Base-by-base conservation (phyloP, 2,888 invertebrate species). In the Napeogenes inachia region DNA sequence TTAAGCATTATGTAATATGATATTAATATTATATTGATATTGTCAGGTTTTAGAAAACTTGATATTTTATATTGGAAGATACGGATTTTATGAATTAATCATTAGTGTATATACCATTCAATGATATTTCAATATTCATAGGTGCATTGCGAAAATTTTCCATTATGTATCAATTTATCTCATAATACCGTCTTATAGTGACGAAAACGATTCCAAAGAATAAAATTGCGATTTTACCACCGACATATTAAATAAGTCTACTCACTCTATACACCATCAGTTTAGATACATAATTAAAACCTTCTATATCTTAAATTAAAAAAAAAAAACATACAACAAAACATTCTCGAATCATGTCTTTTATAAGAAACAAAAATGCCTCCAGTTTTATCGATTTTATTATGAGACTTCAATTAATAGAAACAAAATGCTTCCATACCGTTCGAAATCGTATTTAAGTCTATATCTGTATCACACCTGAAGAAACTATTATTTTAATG, bases 1-100 rank as follows among this genome's bases (percentile, higher is more conserved):
- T 50, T 50, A 30, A 30, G 50, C 10, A 50, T 21, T 50, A 50
- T 50, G 21, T 50, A 50, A 50, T 30, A 50, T 30, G 42, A 42
- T 42, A 21, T 21, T 21, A 21, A 21, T 21, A 21, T 21, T 21
- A 21, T 21, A 38, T 38, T 38, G 38, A 38, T 38, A 42, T 10
- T 42, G 42, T 8, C 30, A 47, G n/a, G 47, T 13, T 13, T 47
- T 47, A 13, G n/a, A 47, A 1, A 21, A 47, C 47, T n/a, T 13
- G n/a, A 6, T 30, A 30, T 30, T 50, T 50, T 50, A 50, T 50
- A 30, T 30, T 30, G 50, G 30, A 30, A 30, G 50, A 30, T 12
- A 30, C 21, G 50, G 50, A 30, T 50, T 50, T 50, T 30, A 50
- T 30, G 30, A 50, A 50, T 47, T 50, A 8, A 50, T 30, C 6